Conservation (phyloP, 2,888 invertebrate species). For the Alloplasta piceator region DNA sequence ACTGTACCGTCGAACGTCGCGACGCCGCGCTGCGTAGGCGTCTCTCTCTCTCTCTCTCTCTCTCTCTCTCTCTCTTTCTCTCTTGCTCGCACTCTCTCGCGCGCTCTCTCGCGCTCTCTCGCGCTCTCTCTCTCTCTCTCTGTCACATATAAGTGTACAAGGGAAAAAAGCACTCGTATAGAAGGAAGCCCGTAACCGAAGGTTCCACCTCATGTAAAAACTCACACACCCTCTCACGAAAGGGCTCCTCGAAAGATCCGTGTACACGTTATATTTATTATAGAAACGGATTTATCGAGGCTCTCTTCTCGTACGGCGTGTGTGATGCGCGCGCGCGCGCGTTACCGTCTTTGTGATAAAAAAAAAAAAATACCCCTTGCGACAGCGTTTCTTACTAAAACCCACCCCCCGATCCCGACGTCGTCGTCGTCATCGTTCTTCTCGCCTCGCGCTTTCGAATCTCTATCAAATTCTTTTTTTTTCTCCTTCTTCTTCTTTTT, state of each 20-base stretch:
- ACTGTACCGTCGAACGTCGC: slow-evolving; percentile 82
- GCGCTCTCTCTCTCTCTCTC: slow-evolving; percentile 64
- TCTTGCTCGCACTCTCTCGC: slow-evolving; percentile 65
- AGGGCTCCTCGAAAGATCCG: slow-evolving; percentile 46
- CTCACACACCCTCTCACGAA: slow-evolving; percentile 53
- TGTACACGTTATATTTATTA: slow-evolving; percentile 68
- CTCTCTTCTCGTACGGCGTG: slow-evolving; percentile 53
- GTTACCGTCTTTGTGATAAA: slow-evolving; percentile 50
- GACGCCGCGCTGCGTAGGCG: slow-evolving; percentile 80
- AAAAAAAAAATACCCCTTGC: slow-evolving; percentile 38
- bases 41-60: slow-evolving; percentile 73
- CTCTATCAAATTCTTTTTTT: slow-evolving; percentile 45
- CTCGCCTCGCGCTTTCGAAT: slow-evolving; percentile 42
- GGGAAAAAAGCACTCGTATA: slow-evolving; percentile 46
- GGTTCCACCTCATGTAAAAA: slow-evolving; percentile 33
- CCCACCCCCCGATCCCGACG: background rate
- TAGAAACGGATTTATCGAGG: slow-evolving; percentile 68
- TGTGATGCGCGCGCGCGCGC: slow-evolving; percentile 21
- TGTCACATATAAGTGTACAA: slow-evolving; percentile 55
- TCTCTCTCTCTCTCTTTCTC: slow-evolving; percentile 19
- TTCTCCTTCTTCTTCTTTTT: background rate
- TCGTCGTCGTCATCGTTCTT: slow-evolving; percentile 6
- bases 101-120: slow-evolving; percentile 71
- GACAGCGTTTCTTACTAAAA: slow-evolving; percentile 48
- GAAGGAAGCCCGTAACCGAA: slow-evolving; percentile 15